Percentiles rank a stretch among this genome's conserved stretches.
Conservation (phyloP, 2,888 invertebrate genomes). For the Idaea aversata region DNA sequence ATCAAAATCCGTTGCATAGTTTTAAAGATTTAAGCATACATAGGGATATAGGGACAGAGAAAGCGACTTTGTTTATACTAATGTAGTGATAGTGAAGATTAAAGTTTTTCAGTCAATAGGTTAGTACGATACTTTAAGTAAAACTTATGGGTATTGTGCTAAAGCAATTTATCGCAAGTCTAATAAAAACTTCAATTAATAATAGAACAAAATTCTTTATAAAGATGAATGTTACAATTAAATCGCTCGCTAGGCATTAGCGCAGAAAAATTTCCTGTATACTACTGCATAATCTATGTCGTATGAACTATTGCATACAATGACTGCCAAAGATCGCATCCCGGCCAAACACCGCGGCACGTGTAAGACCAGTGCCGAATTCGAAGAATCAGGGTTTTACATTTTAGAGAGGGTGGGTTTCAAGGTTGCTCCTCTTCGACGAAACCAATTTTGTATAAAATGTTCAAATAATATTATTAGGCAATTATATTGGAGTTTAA, state of each 20-base stretch:
- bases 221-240: neutral
- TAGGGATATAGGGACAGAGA: no score
- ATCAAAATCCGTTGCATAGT: no score
- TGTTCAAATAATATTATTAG: neutral
- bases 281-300: neutral
- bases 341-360: slow-evolving; percentile 70
- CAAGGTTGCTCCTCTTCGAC: neutral
- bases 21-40: no score
- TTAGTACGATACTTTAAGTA: no score
- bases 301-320: slow-evolving; percentile 64
- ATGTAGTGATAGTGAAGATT: no score
- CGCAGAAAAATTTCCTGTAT: neutral
- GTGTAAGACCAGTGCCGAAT: slow-evolving; percentile 73
- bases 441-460: neutral
- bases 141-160: no score
- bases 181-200: no score
- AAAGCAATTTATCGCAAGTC: no score
- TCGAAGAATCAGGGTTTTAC: slow-evolving; percentile 38
- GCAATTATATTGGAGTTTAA: neutral
- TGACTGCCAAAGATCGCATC: slow-evolving; percentile 77
- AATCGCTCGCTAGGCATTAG: neutral
- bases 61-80: no score
- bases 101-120: no score
- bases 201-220: neutral
- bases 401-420: slow-evolving; percentile 8